A percentile compares a stretch with the other conserved stretches of the same genome.
These are phyloP conservation scores for Helicolenus hilgendorfi DNA, from an alignment of 2,797 vertebrate genomes.

Conservation along the genomic window DNA sequence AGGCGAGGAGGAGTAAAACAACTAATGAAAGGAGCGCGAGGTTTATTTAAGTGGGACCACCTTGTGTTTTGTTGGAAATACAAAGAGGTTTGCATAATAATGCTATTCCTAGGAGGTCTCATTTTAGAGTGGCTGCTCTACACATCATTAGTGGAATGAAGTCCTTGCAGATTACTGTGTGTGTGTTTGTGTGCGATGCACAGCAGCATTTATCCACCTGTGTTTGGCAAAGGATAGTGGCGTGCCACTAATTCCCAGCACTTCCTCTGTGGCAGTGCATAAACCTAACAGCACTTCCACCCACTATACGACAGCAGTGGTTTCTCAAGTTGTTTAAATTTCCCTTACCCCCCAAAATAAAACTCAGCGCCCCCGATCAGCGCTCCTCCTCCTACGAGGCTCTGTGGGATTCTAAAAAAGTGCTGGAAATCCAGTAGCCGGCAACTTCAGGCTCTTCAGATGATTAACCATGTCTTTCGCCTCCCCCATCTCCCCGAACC, in stretches of 20 bases:
- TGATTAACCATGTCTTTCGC: slow-evolving; percentile 62
- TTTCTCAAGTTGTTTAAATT: slow-evolving; percentile 41
- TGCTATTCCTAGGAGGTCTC: slow-evolving; percentile 64
- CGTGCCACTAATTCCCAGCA: slow-evolving; percentile 29
- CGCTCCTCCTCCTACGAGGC: slow-evolving; percentile 25
- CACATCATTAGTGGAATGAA: slow-evolving; percentile 75
- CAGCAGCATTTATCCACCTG: slow-evolving; percentile 59
- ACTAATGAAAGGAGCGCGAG: slow-evolving; percentile 49
- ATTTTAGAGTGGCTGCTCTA: slow-evolving; percentile 42
- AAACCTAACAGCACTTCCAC: slow-evolving; percentile 26
- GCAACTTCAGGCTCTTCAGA: slow-evolving; percentile 44
- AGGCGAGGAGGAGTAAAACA: slow-evolving; percentile 41
- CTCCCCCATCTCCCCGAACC: slow-evolving; percentile 52
- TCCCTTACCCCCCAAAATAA: slow-evolving; percentile 1
- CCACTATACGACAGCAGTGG: slow-evolving; percentile 8
- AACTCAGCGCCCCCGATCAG: neutral
- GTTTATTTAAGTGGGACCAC: slow-evolving; percentile 70
- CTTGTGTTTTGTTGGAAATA: slow-evolving; percentile 75
- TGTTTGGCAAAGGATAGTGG: slow-evolving; percentile 35
- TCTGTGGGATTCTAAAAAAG: slow-evolving; percentile 11
- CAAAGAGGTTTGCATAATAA: slow-evolving; percentile 71
- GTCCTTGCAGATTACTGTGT: slow-evolving; percentile 61
- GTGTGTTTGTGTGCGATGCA: slow-evolving; percentile 48
- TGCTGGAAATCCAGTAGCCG: slow-evolving; percentile 14
- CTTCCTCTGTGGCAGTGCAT: slow-evolving; percentile 42